These are phyloP conservation scores for Sebastes iracundus DNA, from an alignment of 2,797 vertebrate genomes.

Conservation along the genomic window DNA sequence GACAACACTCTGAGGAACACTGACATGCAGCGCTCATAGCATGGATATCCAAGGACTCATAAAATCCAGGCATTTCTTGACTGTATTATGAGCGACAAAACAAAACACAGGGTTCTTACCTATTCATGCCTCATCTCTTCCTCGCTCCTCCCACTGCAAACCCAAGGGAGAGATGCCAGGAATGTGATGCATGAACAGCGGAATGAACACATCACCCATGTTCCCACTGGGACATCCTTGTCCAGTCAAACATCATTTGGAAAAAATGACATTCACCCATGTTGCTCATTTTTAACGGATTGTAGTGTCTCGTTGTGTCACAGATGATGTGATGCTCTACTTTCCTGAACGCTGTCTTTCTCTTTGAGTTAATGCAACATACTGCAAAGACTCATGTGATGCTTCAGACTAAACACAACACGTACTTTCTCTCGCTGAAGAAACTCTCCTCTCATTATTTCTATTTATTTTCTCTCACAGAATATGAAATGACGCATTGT, in stretches of 20 bases:
- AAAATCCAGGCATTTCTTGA: slow-evolving; percentile 7
- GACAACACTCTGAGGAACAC: slow-evolving; percentile 23
- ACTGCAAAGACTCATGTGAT: background rate
- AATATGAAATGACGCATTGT: background rate
- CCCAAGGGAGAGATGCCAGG: slow-evolving; percentile 36
- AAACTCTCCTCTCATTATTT: background rate
- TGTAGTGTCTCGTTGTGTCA: slow-evolving; percentile 12
- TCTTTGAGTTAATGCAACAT: background rate
- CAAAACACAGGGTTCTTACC: background rate
- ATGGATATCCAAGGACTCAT: slow-evolving; percentile 18
- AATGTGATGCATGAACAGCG: slow-evolving; percentile 31
- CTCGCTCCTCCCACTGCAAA: slow-evolving; percentile 16
- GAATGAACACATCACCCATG: slow-evolving; percentile 39
- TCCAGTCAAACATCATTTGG: slow-evolving; percentile 39
- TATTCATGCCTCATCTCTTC: slow-evolving; percentile 24
- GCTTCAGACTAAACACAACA: background rate
- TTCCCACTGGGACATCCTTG: slow-evolving; percentile 35
- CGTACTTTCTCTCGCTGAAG: background rate
- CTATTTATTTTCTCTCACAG: background rate
- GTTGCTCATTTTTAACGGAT: slow-evolving; percentile 29
- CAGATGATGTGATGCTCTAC: slow-evolving; percentile 7
- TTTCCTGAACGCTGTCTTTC: background rate
- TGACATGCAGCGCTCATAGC: slow-evolving; percentile 4
- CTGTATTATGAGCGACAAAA: background rate
- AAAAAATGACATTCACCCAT: slow-evolving; percentile 46